Evolutionary conservation across 2,888 invertebrate genomes (phyloP).

Genomic region (Aproaerema taeniolella): DNA sequence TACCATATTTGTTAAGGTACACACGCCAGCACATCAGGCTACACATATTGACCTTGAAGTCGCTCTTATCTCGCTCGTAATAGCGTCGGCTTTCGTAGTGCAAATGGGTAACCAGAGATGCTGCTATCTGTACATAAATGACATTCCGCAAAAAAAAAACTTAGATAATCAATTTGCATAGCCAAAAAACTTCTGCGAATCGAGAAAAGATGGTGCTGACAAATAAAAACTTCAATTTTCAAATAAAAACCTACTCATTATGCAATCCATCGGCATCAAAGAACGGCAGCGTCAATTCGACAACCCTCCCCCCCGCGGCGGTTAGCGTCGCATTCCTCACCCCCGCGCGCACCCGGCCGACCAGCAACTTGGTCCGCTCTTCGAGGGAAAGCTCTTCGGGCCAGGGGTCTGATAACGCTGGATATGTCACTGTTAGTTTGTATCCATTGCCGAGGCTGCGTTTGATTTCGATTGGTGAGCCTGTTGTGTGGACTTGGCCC

Average conservation of each 20-base stretch:
- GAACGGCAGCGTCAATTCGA: slow-evolving; percentile 70
- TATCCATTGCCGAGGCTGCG: slow-evolving; percentile 76
- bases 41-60: no score
- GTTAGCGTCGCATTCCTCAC: slow-evolving; percentile 62
- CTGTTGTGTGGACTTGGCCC: slow-evolving; percentile 77
- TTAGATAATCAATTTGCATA: no score
- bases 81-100: no score
- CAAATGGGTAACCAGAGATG: no score
- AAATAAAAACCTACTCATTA: slow-evolving; percentile 64
- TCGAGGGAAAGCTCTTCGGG: slow-evolving; percentile 26
- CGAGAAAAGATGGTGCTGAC: no score
- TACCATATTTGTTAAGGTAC: no score
- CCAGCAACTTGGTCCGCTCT: slow-evolving; percentile 54
- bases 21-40: no score
- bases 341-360: slow-evolving; percentile 50
- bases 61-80: no score
- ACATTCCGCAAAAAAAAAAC: no score
- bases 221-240: no score
- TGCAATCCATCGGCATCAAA: slow-evolving; percentile 64
- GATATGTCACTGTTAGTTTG: slow-evolving; percentile 64
- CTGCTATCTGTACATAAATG: no score
- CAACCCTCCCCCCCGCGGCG: slow-evolving; percentile 50
- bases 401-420: slow-evolving; percentile 23
- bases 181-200: no score
- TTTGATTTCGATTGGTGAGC: slow-evolving; percentile 76